Conservation (phyloP, 2,888 invertebrate species). For the Amiota minor region DNA sequence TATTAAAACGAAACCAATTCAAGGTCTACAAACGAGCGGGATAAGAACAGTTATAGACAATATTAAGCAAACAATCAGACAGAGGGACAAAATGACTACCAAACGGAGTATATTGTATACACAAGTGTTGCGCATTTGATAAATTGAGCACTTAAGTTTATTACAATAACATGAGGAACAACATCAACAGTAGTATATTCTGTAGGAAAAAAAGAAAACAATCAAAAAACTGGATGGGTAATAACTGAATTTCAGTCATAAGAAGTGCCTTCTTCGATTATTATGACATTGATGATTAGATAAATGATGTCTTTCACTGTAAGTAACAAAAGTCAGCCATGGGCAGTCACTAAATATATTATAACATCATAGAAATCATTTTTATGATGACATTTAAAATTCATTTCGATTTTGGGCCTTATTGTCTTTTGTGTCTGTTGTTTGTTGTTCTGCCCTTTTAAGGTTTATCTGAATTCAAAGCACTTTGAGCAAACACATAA, state of each 20-base stretch:
- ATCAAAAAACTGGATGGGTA: not conserved
- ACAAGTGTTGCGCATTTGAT: conserved; percentile 24
- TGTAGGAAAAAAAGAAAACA: not conserved
- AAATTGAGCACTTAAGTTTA: conserved; percentile 34
- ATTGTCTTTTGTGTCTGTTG: not conserved
- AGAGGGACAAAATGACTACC: not conserved
- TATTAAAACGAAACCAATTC: not conserved
- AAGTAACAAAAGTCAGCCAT: conserved; percentile 1
- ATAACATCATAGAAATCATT: not conserved
- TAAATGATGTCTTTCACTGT: conserved; percentile 14
- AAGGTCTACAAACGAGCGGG: not conserved
- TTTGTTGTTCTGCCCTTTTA: not conserved
- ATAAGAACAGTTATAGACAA: not conserved
- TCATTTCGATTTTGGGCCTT: not conserved
- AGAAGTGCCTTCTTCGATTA: not conserved
- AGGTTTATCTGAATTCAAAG: conserved; percentile 15
- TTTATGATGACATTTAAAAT: not conserved
- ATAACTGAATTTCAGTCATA: too few relatives aligned
- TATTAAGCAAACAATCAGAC: not conserved
- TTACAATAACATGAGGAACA: conserved; percentile 22
- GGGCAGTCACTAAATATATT: not conserved
- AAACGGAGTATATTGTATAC: not conserved
- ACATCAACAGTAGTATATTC: not conserved
- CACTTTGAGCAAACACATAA: conserved; percentile 19
- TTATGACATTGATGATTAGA: conserved; percentile 17